phyloP scores from a whole-genome alignment of 2,888 invertebrate genomes.

The Julus scandinavius region DNA sequence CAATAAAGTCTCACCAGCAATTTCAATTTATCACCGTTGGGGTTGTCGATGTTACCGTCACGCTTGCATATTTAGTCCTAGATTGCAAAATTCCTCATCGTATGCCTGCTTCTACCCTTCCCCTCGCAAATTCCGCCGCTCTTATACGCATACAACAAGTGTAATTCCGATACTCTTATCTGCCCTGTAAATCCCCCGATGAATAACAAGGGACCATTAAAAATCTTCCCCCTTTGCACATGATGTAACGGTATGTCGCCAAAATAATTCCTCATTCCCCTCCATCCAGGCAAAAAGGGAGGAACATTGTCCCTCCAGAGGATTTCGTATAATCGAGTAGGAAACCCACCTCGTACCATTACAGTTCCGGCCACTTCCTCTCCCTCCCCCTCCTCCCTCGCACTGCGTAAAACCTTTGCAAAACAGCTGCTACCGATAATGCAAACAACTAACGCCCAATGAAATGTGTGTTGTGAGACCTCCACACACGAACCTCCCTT shows the following conservation, averaged over 20 bases:
- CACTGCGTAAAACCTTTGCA: background rate
- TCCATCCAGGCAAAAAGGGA: background rate
- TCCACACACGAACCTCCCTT: background rate
- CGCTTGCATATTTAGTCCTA: too few relatives aligned
- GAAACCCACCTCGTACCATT: slow-evolving; percentile 8
- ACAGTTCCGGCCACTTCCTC: slow-evolving; percentile 13
- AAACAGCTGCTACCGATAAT: background rate
- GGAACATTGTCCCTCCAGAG: background rate
- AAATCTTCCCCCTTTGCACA: background rate
- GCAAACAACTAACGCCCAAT: background rate
- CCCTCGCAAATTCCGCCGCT: slow-evolving; percentile 12
- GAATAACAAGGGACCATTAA: background rate
- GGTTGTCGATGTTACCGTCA: background rate
- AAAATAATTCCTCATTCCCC: background rate
- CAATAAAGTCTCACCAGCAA: background rate
- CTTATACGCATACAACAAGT: background rate
- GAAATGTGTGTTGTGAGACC: background rate
- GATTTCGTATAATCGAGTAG: background rate
- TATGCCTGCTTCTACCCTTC: background rate
- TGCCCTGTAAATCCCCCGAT: background rate
- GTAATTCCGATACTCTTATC: slow-evolving; percentile 14
- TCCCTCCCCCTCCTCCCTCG: background rate
- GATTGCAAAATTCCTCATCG: background rate
- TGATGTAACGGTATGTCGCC: slow-evolving; percentile 32
- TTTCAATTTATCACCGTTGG: background rate